Evolutionary conservation across 2,113 vertebrate genomes (phyloP), one percentile per base, ranked within the genome.

Genomic region (Lethenteron reissneri): DNA sequence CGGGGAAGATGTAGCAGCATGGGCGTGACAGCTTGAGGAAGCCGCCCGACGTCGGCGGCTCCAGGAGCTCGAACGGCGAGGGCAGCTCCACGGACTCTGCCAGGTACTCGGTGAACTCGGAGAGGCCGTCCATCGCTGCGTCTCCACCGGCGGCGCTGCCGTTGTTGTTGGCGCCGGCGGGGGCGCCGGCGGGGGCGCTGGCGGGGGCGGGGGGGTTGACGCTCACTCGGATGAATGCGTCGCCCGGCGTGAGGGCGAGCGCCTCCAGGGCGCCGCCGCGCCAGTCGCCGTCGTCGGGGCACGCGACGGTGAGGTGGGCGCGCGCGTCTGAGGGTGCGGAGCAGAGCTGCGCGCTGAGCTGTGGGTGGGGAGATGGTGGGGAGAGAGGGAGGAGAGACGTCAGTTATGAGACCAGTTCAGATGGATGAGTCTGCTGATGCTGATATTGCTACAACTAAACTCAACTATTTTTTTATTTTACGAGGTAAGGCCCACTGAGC

Each of bases 1-100:
- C 94, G 2, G 94, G 94, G 75, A 99, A 99, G 76, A 99, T 94
- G 76, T 99, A 99, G 80, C 94, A 99, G 80, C 94, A 99, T 71
- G 94, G 91, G 73, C 95, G 95, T 73, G 94, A 99, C 74, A 99
- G 83, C 75, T 99, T 99, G 76, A 99, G 80, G 75, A 99, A 99
- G 12, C 94, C 94, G 72, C 94, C 94, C 2, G 94, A 99, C n/a
- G 87, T 92, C 3, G 94, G 94, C 2, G 94, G 87, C 76, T 99
- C 92, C 74, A 99, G 80, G 11, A 95, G 86, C 74, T 99, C 92
- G 77, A 99, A 97, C 3, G 94, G 89, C 3, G 92, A 95, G 0
- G 89, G 87, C 69, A 92, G 85, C 0, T 97, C 89, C 73, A 92
- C 90, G 1, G 91, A 95, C 79, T 99, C 92, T 2, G 92, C 86